Percentiles rank a stretch among this genome's conserved stretches.
phyloP scores from a whole-genome alignment of 2,797 vertebrate species.

The Tiaroga cobitis region DNA sequence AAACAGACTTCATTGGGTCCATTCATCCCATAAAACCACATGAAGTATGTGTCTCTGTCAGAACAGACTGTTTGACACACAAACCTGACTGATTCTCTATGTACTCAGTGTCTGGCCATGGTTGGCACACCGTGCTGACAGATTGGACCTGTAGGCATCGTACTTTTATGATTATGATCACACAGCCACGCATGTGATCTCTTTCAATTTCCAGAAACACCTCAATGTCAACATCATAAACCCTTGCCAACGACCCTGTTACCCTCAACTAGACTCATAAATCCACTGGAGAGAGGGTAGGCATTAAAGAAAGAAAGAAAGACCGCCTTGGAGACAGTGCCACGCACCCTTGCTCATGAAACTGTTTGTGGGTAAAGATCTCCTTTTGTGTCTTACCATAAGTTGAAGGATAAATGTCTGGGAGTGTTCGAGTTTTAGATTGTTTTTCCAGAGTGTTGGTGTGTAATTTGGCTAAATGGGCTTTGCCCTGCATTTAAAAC shows the following conservation, averaged over 20 bases:
- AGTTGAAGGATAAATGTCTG: slow-evolving; percentile 72
- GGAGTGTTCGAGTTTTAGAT: slow-evolving; percentile 69
- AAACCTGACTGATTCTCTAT: slow-evolving; percentile 52
- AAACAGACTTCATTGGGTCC: background rate
- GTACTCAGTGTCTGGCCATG: slow-evolving; percentile 53
- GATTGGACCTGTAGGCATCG: slow-evolving; percentile 4
- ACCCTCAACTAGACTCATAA: slow-evolving; percentile 43
- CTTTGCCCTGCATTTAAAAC: slow-evolving; percentile 62
- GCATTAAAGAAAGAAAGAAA: background rate
- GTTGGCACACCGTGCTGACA: slow-evolving; percentile 45
- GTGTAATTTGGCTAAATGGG: slow-evolving; percentile 80
- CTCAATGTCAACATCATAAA: slow-evolving; percentile 58
- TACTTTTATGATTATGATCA: slow-evolving; percentile 23
- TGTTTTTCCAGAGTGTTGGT: slow-evolving; percentile 72
- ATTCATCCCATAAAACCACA: slow-evolving; percentile 48
- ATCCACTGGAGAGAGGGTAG: background rate
- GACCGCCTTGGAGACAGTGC: background rate
- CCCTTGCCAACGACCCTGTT: background rate
- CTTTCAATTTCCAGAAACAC: slow-evolving; percentile 11
- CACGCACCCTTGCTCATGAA: slow-evolving; percentile 40
- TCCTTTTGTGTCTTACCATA: slow-evolving; percentile 69
- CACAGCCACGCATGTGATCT: background rate
- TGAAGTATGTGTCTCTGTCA: slow-evolving; percentile 9
- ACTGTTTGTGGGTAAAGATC: slow-evolving; percentile 58
- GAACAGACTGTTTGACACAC: slow-evolving; percentile 50